Percentiles rank a stretch among this genome's conserved stretches.
phyloP scores from a whole-genome alignment of 2,888 invertebrate species.

The Apodemia mormo region DNA sequence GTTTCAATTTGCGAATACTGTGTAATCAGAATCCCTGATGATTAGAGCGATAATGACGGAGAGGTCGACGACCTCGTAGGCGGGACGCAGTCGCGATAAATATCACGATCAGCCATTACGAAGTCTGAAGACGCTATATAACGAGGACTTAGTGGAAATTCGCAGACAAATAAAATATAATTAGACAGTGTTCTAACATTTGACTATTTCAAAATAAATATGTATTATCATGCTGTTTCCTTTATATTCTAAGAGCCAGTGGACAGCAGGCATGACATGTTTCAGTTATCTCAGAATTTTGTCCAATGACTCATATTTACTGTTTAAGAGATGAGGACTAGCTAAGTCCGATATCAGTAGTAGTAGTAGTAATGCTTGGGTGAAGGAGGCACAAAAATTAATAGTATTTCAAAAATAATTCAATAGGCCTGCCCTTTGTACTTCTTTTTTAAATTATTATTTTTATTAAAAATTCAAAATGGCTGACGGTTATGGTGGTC shows the following conservation, averaged over 20 bases:
- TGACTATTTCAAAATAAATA: neutral
- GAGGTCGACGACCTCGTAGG: slow-evolving; percentile 43
- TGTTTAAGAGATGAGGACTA: no score
- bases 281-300: no score
- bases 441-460: no score
- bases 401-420: no score
- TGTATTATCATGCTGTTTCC: neutral
- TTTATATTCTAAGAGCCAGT: neutral
- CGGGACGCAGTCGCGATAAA: slow-evolving; percentile 28
- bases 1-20: slow-evolving; percentile 44
- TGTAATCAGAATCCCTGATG: slow-evolving; percentile 43
- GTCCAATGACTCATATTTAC: no score
- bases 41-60: slow-evolving; percentile 38
- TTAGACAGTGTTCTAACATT: neutral
- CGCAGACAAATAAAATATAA: neutral
- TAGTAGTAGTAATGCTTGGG: no score
- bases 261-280: no score
- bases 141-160: neutral
- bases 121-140: slow-evolving; percentile 9
- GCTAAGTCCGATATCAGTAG: no score
- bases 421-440: no score
- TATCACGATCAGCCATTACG: slow-evolving; percentile 10
- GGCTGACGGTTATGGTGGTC: no score
- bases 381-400: no score
- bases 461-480: no score